Evolutionary conservation across 2,113 vertebrate genomes (phyloP).

Genomic region (Xiphophorus hellerii): DNA sequence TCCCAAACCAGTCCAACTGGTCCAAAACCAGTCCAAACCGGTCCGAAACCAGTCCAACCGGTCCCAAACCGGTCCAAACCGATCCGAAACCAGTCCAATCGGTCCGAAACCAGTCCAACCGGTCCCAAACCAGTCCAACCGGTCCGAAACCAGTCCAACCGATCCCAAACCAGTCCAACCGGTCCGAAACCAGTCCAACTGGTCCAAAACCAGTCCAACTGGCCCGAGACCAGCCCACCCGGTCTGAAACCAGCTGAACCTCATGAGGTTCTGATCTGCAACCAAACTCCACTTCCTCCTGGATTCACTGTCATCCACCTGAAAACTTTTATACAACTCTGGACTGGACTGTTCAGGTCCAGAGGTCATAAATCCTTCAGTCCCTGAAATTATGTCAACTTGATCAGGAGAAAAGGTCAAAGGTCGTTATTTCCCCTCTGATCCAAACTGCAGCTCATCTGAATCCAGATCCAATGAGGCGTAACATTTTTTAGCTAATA

Average conservation of each 20-base stretch:
- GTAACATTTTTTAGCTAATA: background rate
- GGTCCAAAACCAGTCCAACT: no score
- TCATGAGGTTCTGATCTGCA: background rate
- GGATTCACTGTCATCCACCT: no score
- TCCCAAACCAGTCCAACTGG: no score
- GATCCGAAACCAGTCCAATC: no score
- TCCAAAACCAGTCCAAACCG: background rate
- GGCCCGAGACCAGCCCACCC: no score
- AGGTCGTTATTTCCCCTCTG: background rate
- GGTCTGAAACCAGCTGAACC: background rate
- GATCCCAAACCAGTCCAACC: no score
- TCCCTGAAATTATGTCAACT: no score
- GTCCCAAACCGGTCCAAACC: no score
- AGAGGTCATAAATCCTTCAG: no score
- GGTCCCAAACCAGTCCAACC: no score
- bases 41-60: background rate
- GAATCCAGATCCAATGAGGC: background rate
- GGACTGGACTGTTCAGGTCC: background rate
- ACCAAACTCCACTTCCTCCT: background rate
- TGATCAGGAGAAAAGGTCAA: no score
- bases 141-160: no score
- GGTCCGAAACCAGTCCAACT: background rate
- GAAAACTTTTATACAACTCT: background rate
- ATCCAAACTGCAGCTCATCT: background rate
- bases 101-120: background rate